Evolutionary conservation across 2,797 vertebrate species (phyloP).

Genomic region (Naso thynnoides): DNA sequence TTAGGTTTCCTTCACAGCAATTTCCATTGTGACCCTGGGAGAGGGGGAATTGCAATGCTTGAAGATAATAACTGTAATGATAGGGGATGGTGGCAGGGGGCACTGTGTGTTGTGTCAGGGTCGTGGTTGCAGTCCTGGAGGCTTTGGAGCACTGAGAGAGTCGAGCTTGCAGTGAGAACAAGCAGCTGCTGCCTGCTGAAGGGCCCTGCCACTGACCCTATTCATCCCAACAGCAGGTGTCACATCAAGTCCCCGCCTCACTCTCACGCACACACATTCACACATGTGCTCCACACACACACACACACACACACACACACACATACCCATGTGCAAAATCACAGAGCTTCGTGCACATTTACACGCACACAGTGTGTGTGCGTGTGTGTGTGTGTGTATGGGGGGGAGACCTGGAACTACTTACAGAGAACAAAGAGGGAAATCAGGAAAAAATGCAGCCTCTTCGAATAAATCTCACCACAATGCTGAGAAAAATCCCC

Average conservation of each 20-base stretch:
- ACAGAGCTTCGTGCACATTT: conserved; percentile 40
- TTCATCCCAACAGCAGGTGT: conserved; percentile 89
- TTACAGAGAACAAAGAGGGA: conserved; percentile 87
- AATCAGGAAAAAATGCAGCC: conserved; percentile 87
- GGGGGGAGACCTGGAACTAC: conserved; percentile 86
- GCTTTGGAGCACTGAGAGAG: conserved; percentile 62
- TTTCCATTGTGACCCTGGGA: conserved; percentile 68
- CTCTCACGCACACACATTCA: conserved; percentile 61
- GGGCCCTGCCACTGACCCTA: conserved; percentile 85
- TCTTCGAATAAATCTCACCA: conserved; percentile 89
- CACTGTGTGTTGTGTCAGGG: conserved; percentile 65
- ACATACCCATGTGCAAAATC: conserved; percentile 57
- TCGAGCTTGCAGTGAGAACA: conserved; percentile 81
- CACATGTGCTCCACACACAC: conserved; percentile 47
- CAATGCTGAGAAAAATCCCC: conserved; percentile 87
- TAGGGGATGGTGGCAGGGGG: conserved; percentile 70
- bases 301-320: conserved; percentile 41
- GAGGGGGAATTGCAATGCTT: conserved; percentile 53
- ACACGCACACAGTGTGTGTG: conserved; percentile 56
- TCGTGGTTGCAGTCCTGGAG: conserved; percentile 46
- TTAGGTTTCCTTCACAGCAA: conserved; percentile 70
- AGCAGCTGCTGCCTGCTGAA: conserved; percentile 85
- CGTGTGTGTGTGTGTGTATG: conserved; percentile 51
- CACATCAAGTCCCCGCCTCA: conserved; percentile 78
- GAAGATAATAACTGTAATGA: conserved; percentile 77